These are phyloP conservation scores for Sparidentex hasta DNA, from an alignment of 2,797 vertebrate species.

Conservation along the genomic window DNA sequence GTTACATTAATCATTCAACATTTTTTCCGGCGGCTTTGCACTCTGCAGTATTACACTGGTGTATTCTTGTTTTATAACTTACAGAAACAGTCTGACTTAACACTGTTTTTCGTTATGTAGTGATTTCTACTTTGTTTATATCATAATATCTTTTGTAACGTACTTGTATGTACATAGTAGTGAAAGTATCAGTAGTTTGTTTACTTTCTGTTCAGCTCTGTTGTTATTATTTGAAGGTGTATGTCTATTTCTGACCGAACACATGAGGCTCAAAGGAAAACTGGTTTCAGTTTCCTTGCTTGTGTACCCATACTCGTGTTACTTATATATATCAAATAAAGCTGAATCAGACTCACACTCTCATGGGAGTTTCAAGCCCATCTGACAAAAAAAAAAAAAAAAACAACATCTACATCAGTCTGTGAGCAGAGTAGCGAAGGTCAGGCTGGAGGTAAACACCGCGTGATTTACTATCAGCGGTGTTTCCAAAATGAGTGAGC, in stretches of 20 bases:
- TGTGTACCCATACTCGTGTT: background rate
- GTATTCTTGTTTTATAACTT: background rate
- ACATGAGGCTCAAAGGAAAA: background rate
- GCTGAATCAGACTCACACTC: background rate
- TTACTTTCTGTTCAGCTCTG: background rate
- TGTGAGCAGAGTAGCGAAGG: background rate
- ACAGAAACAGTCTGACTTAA: background rate
- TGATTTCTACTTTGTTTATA: too few species aligned
- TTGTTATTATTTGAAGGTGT: background rate
- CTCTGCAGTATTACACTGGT: background rate
- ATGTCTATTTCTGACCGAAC: background rate
- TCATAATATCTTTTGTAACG: too few species aligned
- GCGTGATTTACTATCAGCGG: conserved; percentile 29
- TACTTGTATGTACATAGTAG: too few species aligned
- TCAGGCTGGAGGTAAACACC: conserved; percentile 30
- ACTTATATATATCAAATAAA: background rate
- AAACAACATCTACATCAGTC: background rate
- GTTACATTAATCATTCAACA: background rate
- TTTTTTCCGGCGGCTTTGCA: background rate
- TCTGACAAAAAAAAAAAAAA: background rate
- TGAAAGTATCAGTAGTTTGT: too few species aligned
- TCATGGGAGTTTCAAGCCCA: background rate
- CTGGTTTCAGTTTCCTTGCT: background rate
- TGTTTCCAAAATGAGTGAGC: conserved; percentile 38
- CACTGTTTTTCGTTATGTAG: background rate